Evolutionary conservation across 2,888 invertebrate species (phyloP).

Genomic region (Agrochola lychnidis): DNA sequence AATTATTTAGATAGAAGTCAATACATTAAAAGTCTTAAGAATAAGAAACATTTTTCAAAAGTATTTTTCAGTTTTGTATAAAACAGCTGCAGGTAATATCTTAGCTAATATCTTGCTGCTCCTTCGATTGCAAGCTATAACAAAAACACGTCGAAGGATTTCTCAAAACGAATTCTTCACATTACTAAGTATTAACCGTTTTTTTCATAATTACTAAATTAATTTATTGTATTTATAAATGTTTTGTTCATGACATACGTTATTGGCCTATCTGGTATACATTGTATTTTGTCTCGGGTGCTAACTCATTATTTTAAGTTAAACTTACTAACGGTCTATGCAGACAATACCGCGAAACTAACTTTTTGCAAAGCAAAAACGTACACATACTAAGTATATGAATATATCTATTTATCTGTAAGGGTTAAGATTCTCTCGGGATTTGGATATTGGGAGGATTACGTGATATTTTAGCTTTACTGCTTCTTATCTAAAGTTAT

Average conservation of each 20-base stretch:
- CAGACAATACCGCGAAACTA: slow-evolving; percentile 82
- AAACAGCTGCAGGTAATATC: slow-evolving; percentile 24
- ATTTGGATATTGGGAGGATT: slow-evolving; percentile 73
- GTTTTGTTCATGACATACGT: slow-evolving; percentile 17
- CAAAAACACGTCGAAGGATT: not conserved
- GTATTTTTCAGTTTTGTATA: slow-evolving; percentile 59
- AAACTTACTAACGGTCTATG: slow-evolving; percentile 75
- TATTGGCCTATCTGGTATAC: slow-evolving; percentile 65
- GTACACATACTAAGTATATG: slow-evolving; percentile 66
- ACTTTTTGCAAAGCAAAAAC: slow-evolving; percentile 87
- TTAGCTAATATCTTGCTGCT: slow-evolving; percentile 15
- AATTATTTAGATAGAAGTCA: slow-evolving; percentile 85
- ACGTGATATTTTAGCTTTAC: slow-evolving; percentile 90
- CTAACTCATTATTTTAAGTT: slow-evolving; percentile 69
- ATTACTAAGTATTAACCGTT: slow-evolving; percentile 1
- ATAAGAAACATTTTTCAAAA: slow-evolving; percentile 34
- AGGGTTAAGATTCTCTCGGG: slow-evolving; percentile 80
- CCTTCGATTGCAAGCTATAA: slow-evolving; percentile 26
- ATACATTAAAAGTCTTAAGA: slow-evolving; percentile 68
- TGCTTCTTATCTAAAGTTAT: slow-evolving; percentile 83
- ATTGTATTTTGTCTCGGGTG: slow-evolving; percentile 69
- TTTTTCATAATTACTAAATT: not conserved
- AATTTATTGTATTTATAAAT: not conserved
- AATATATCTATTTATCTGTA: slow-evolving; percentile 78
- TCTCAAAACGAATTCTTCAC: slow-evolving; percentile 12